phyloP scores from a whole-genome alignment of 2,888 invertebrate genomes.

The Drosophila falleni region DNA sequence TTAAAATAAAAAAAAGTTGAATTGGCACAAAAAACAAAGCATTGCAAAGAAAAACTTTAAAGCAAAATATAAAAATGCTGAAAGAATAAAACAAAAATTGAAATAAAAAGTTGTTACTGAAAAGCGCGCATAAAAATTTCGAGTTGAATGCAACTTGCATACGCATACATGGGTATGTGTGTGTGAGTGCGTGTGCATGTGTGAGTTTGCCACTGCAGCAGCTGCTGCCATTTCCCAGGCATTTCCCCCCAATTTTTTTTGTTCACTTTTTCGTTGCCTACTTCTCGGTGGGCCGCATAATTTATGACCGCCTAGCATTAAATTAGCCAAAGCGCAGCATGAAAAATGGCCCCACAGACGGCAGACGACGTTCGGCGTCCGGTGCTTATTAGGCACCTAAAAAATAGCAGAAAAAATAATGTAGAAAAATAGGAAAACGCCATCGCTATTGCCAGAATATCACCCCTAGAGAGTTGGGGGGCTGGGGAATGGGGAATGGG shows the following conservation, averaged over 20 bases:
- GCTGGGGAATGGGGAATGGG: not conserved
- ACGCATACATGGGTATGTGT: slow-evolving; percentile 16
- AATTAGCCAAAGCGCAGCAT: slow-evolving; percentile 81
- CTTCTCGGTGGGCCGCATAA: slow-evolving; percentile 74
- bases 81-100: too few relatives aligned
- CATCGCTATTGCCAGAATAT: slow-evolving; percentile 20
- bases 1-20: slow-evolving; percentile 32
- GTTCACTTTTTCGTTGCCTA: slow-evolving; percentile 56
- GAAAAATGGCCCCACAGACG: slow-evolving; percentile 73
- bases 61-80: slow-evolving; percentile 24
- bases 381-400: slow-evolving; percentile 71
- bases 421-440: not conserved
- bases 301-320: slow-evolving; percentile 78
- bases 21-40: slow-evolving; percentile 54
- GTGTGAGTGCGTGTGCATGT: slow-evolving; percentile 9
- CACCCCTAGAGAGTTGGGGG: not conserved
- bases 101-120: slow-evolving; percentile 66
- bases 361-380: slow-evolving; percentile 63
- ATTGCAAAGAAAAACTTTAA: slow-evolving; percentile 28
- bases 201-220: slow-evolving; percentile 54
- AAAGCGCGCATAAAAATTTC: slow-evolving; percentile 68
- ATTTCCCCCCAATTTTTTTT: slow-evolving; percentile 30
- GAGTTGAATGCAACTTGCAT: slow-evolving; percentile 74
- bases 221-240: slow-evolving; percentile 76
- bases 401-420: slow-evolving; percentile 10